Evolutionary conservation across 92 coral and sea anemone species (phyloP).

Genomic region (Blastomussa wellsi): DNA sequence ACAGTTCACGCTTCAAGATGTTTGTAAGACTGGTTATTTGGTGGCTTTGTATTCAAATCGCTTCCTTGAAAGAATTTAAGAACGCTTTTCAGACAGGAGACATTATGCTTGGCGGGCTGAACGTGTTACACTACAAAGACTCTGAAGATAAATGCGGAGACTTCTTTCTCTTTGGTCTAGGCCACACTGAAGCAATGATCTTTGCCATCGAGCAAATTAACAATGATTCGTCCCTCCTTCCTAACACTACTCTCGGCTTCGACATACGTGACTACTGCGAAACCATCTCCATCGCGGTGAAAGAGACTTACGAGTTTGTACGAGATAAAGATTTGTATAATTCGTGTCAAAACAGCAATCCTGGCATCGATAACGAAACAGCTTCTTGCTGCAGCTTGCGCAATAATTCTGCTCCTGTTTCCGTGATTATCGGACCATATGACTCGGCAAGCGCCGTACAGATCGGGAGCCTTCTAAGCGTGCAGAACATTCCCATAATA

Average conservation of each 20-base stretch:
- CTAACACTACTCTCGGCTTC: constrained; percentile 61
- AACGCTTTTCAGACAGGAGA: constrained; percentile 42
- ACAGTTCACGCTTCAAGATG: not conserved
- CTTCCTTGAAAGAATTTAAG: not conserved
- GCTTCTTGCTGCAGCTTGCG: constrained; percentile 2
- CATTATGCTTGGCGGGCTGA: constrained; percentile 55
- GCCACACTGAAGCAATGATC: constrained; percentile 72
- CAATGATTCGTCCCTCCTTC: constrained; percentile 55
- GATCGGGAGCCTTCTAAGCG: constrained; percentile 56
- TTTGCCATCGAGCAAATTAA: constrained; percentile 70
- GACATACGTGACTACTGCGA: constrained; percentile 84
- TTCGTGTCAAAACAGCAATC: constrained; percentile 11
- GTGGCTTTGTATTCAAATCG: not conserved
- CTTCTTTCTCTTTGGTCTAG: constrained; percentile 67
- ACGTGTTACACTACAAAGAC: constrained; percentile 44
- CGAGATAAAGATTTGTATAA: constrained; percentile 51
- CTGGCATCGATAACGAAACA: not conserved
- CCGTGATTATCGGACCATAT: constrained; percentile 52
- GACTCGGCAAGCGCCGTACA: constrained; percentile 66
- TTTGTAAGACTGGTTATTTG: not conserved
- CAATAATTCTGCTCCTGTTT: constrained; percentile 28
- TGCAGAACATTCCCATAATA: constrained; percentile 56
- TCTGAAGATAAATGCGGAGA: constrained; percentile 52
- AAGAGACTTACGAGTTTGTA: constrained; percentile 58
- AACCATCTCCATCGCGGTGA: constrained; percentile 55